These are phyloP conservation scores for Gorsachius goisagi DNA, from an alignment of 2,113 vertebrate genomes.

Conservation along the genomic window DNA sequence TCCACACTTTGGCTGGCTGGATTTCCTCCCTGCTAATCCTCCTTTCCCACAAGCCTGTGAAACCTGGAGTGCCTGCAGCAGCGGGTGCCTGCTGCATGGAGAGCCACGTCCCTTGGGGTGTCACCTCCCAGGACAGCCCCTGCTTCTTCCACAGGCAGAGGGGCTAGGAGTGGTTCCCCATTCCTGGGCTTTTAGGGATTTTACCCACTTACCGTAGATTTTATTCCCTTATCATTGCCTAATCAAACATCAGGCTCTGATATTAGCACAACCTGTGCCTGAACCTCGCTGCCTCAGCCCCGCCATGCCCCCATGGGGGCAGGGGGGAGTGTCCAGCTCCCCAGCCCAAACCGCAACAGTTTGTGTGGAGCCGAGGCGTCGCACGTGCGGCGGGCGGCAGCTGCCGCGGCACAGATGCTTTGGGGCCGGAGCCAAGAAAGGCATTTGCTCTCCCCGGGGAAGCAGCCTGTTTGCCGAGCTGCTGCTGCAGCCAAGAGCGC, in stretches of 20 bases:
- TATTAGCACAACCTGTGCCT: neutral
- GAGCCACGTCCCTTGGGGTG: neutral
- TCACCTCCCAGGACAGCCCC: neutral
- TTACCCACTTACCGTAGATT: accelerated
- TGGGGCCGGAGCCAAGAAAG: neutral
- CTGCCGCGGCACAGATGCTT: neutral
- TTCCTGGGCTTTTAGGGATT: neutral
- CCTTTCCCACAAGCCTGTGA: accelerated
- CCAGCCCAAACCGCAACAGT: neutral
- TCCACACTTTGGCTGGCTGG: accelerated
- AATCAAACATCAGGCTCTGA: neutral
- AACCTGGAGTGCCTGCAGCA: accelerated
- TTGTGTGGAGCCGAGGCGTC: neutral
- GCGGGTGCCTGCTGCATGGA: neutral
- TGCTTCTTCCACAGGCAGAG: too few species aligned
- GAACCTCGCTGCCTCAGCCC: neutral
- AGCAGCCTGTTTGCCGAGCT: neutral
- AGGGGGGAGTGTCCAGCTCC: neutral
- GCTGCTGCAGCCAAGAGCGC: neutral
- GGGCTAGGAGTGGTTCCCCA: accelerated
- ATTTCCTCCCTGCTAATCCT: neutral
- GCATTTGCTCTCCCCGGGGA: neutral
- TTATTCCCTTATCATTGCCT: neutral
- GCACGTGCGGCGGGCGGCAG: neutral
- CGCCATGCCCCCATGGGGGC: accelerated